Conservation (phyloP, 2,888 invertebrate genomes). For the Mystacides longicornis region DNA sequence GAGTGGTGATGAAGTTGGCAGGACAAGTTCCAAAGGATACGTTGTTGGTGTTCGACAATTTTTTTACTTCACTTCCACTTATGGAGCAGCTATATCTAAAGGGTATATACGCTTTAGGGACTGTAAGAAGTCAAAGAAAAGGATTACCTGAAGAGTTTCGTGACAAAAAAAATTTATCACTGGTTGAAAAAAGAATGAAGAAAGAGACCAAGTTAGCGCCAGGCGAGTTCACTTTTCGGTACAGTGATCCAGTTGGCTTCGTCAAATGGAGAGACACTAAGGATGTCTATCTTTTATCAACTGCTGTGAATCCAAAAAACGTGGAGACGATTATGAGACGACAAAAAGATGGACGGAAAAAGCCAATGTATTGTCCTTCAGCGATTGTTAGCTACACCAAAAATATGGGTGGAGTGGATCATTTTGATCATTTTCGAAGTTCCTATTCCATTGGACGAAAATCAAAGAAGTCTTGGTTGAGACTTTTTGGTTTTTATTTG, state of each 20-base stretch:
- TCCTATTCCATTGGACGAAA: slow-evolving; percentile 23
- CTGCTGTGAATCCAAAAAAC: slow-evolving; percentile 24
- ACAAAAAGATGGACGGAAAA: slow-evolving; percentile 25
- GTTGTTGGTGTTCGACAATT: slow-evolving; percentile 27
- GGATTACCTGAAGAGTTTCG: slow-evolving; percentile 25
- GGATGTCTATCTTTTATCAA: slow-evolving; percentile 20
- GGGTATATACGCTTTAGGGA: slow-evolving; percentile 26
- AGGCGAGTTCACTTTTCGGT: slow-evolving; percentile 20
- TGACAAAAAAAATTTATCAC: slow-evolving; percentile 15
- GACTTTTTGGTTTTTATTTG: slow-evolving; percentile 26
- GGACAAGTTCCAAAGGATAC: slow-evolving; percentile 22
- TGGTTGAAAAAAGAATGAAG: slow-evolving; percentile 16
- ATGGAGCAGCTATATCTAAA: slow-evolving; percentile 25
- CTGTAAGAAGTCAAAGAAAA: slow-evolving; percentile 25
- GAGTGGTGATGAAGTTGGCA: slow-evolving; percentile 25
- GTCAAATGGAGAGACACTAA: slow-evolving; percentile 22
- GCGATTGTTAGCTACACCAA: slow-evolving; percentile 25
- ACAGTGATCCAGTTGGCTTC: slow-evolving; percentile 15
- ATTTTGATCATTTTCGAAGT: slow-evolving; percentile 22
- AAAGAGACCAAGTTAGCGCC: slow-evolving; percentile 4
- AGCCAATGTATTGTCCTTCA: slow-evolving; percentile 22
- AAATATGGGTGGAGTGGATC: slow-evolving; percentile 23
- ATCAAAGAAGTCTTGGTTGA: slow-evolving; percentile 22
- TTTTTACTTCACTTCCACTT: slow-evolving; percentile 26
- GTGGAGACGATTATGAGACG: slow-evolving; percentile 23